Evolutionary conservation across 2,113 vertebrate genomes (phyloP), one percentile per base, ranked within the genome.

Genomic region (Vidua chalybeata): DNA sequence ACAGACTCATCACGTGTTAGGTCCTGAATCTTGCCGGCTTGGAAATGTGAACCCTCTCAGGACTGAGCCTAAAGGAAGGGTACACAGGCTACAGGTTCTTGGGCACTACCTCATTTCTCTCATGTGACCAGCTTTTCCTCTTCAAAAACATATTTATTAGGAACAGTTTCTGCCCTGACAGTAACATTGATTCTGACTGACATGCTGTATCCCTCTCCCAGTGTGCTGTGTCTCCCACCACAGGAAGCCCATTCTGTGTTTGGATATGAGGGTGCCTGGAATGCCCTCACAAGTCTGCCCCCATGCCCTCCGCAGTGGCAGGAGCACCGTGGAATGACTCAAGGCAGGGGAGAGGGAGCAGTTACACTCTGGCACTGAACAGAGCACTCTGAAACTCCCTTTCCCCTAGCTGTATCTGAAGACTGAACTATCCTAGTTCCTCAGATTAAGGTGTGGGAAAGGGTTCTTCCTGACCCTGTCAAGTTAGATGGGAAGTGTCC

Each of bases 241-340:
- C 21, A 61, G 15, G 18, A 79, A 74, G 45, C 23, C 39, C 24
- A 18, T 30, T 15, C 23, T 31, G 35, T 41, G 8, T 46, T 55
- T 35, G 45, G 61, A 10, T 24, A 24, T 31, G 41, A 61, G 33
- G 30, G 21, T 63, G 35, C n/a, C 26, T 33, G 13, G 39, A 79
- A 13, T 37, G 45, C 15, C 19, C 19, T 48, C 23, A 14, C 7
- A 37, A 18, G 30, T 48, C 64, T 81, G 28, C 3, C 9, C 33
- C 22, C 4, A 0, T 80, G 10, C 30, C 15, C 6, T 73, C 37
- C 1, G 2, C 0, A 0, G 41, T 67, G 71, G 14, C 75, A 3
- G 2, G 22, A 66, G 31, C 54, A 15, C 31, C 10, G 26, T 33
- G 6, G 2, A 33, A 13, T 49, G 22, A 19, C 48, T 81, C 23